Conservation (phyloP, 2,888 invertebrate species). For the Meteorus colon region DNA sequence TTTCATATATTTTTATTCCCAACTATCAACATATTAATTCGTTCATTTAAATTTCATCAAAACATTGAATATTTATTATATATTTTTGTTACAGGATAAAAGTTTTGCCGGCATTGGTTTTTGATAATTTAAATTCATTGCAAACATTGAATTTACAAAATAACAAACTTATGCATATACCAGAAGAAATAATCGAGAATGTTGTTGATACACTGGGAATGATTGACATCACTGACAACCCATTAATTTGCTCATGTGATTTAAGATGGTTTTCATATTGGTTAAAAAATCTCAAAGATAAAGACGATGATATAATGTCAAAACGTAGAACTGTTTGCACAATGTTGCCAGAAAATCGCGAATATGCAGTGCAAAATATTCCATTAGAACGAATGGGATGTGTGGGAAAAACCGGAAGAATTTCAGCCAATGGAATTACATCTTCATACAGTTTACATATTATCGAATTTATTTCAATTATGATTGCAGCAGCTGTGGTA, state of each 20-base stretch:
- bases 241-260: slow-evolving; percentile 90
- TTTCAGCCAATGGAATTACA: slow-evolving; percentile 49
- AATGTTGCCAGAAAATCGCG: slow-evolving; percentile 86
- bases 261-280: slow-evolving; percentile 91
- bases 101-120: slow-evolving; percentile 86
- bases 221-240: slow-evolving; percentile 94
- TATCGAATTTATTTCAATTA: slow-evolving; percentile 42
- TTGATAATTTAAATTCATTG: slow-evolving; percentile 91
- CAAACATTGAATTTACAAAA: slow-evolving; percentile 92
- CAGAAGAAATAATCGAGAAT: slow-evolving; percentile 92
- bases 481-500: slow-evolving; percentile 23
- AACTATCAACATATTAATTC: slow-evolving; percentile 27
- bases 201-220: slow-evolving; percentile 89
- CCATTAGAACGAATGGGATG: slow-evolving; percentile 90
- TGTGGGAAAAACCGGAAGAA: slow-evolving; percentile 77
- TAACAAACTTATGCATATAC: slow-evolving; percentile 87
- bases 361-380: slow-evolving; percentile 87
- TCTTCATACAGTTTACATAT: slow-evolving; percentile 35
- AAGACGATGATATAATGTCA: slow-evolving; percentile 91
- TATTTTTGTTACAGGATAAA: slow-evolving; percentile 80
- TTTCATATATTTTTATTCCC: neutral
- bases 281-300: slow-evolving; percentile 84
- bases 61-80: slow-evolving; percentile 10
- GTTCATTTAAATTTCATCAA: neutral
- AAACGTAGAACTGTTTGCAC: slow-evolving; percentile 89